phyloP scores from a whole-genome alignment of 2,113 vertebrate genomes.

The Coracopsis vasa region DNA sequence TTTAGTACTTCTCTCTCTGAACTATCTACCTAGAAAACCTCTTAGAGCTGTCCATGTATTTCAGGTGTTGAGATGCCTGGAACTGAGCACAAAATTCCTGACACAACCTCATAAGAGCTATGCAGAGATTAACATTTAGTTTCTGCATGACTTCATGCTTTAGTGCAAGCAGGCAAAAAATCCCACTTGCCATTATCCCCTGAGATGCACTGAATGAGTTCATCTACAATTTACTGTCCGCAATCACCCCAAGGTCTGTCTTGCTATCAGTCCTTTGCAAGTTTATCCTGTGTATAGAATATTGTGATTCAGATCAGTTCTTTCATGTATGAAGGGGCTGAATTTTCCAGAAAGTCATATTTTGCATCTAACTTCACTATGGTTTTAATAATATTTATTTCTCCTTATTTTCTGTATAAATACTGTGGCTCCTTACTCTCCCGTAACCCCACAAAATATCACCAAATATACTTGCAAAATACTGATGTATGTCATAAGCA shows the following conservation, averaged over 20 bases:
- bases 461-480: background rate
- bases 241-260: background rate
- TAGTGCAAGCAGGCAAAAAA: background rate
- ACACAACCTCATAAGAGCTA: background rate
- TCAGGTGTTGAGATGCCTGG: background rate
- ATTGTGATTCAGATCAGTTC: background rate
- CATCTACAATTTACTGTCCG: background rate
- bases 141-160: conserved; percentile 7
- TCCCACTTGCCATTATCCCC: background rate
- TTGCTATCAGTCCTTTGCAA: background rate
- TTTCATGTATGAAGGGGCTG: background rate
- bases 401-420: background rate
- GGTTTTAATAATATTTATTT: background rate
- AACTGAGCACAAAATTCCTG: background rate
- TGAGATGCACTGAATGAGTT: background rate
- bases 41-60: background rate
- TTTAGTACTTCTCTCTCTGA: background rate
- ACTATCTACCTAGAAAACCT: background rate
- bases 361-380: background rate
- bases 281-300: background rate
- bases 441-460: background rate
- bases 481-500: background rate
- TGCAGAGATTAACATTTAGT: background rate
- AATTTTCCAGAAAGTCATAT: background rate
- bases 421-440: background rate